phyloP scores from a whole-genome alignment of 2,888 invertebrate genomes.

The Ophioninae sp. region DNA sequence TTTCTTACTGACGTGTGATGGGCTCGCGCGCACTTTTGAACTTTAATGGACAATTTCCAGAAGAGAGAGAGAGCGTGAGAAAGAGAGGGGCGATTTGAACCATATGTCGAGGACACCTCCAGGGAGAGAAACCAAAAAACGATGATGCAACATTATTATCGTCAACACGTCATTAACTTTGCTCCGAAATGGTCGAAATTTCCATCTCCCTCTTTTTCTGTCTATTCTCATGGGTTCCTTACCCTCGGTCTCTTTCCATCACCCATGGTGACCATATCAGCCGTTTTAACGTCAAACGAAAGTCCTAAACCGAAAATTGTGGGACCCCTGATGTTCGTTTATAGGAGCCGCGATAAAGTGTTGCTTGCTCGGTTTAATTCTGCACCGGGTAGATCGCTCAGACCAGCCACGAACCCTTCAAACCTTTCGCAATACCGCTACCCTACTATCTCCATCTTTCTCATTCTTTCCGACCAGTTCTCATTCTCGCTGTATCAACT shows the following conservation, averaged over 20 bases:
- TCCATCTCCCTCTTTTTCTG: conserved; percentile 38
- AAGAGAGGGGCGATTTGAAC: conserved; percentile 70
- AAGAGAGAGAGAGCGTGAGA: conserved; percentile 54
- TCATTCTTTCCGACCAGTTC: background rate
- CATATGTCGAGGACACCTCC: conserved; percentile 76
- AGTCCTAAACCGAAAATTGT: conserved; percentile 70
- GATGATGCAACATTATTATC: conserved; percentile 78
- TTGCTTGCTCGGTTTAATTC: conserved; percentile 59
- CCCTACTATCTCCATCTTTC: background rate
- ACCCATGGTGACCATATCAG: conserved; percentile 55
- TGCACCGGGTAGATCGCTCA: conserved; percentile 34
- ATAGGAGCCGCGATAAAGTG: conserved; percentile 65
- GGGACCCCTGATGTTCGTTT: conserved; percentile 34
- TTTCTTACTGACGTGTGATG: conserved; percentile 29
- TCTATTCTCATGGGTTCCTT: conserved; percentile 1
- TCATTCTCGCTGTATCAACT: conserved; percentile 21
- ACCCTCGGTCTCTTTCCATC: conserved; percentile 21
- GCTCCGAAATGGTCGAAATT: conserved; percentile 59
- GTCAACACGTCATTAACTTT: conserved; percentile 79
- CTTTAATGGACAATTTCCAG: conserved; percentile 79
- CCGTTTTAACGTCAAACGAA: conserved; percentile 71
- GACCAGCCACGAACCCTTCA: conserved; percentile 51
- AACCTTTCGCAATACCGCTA: conserved; percentile 48
- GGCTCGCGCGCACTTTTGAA: conserved; percentile 65
- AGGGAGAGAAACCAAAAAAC: conserved; percentile 66